Evolutionary conservation across 2,113 vertebrate genomes (phyloP).

Genomic region (Hippocampus abdominalis): DNA sequence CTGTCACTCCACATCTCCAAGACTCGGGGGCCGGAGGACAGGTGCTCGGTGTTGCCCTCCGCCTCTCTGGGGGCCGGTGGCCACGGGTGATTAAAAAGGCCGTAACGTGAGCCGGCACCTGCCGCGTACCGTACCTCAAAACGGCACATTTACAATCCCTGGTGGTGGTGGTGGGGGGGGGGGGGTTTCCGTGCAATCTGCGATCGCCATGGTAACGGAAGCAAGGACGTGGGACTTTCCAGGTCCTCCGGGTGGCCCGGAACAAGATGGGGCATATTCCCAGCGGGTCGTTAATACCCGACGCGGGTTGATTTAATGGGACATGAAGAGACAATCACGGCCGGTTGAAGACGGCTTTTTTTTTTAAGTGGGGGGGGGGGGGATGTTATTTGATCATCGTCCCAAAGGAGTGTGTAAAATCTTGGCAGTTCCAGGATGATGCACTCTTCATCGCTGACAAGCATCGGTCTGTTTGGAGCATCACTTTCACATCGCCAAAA

Average conservation of each 20-base stretch:
- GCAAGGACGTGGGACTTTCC: slow-evolving; percentile 24
- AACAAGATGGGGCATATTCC: slow-evolving; percentile 30
- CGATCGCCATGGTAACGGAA: slow-evolving; percentile 15
- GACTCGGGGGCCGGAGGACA: slow-evolving; percentile 45
- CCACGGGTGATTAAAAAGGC: slow-evolving; percentile 56
- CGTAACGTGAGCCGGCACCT: slow-evolving; percentile 68
- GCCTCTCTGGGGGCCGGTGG: slow-evolving; percentile 44
- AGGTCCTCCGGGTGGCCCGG: slow-evolving; percentile 1
- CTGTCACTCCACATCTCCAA: slow-evolving; percentile 40
- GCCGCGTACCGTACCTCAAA: slow-evolving; percentile 53
- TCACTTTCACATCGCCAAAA: background rate
- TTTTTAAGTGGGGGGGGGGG: background rate
- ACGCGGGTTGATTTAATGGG: background rate
- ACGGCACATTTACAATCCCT: slow-evolving; percentile 24
- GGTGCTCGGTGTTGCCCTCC: slow-evolving; percentile 45
- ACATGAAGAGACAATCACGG: background rate
- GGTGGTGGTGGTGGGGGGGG: no score
- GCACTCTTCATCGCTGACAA: background rate
- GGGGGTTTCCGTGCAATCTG: slow-evolving; percentile 10
- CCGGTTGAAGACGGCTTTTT: background rate
- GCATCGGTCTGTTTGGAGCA: background rate
- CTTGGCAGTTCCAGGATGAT: slow-evolving; percentile 6
- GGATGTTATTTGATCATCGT: slow-evolving; percentile 11
- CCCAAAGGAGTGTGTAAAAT: slow-evolving; percentile 11
- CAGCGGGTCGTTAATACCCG: background rate